Evolutionary conservation across 1,140 invertebrate species (phyloP).

Genomic region (Bombyx mori): DNA sequence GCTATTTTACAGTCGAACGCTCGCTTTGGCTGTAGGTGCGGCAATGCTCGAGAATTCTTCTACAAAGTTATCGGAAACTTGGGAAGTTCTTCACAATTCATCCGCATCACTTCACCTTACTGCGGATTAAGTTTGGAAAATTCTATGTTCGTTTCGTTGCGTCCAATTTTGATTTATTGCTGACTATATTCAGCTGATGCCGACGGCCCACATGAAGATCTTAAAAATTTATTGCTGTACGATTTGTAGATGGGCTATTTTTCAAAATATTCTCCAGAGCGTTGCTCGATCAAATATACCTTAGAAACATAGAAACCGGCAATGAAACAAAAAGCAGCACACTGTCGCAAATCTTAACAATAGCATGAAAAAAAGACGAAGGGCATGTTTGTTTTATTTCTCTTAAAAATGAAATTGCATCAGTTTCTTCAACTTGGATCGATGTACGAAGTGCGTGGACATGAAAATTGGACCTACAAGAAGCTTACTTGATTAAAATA

Average conservation of each 20-base stretch:
- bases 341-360: too few species aligned
- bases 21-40: conserved; percentile 15
- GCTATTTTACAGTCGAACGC: conserved; percentile 27
- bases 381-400: too few species aligned
- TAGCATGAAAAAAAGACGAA: too few species aligned
- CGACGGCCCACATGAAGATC: conserved; percentile 8
- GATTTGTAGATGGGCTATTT: too few species aligned
- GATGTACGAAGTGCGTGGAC: neutral
- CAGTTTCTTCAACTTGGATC: conserved; percentile 2
- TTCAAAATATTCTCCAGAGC: too few species aligned
- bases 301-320: too few species aligned
- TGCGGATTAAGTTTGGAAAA: conserved; percentile 30
- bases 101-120: conserved; percentile 21
- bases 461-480: neutral
- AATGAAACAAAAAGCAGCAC: too few species aligned
- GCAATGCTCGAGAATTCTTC: conserved; percentile 19
- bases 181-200: conserved; percentile 15
- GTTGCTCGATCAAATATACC: too few species aligned
- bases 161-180: conserved; percentile 26
- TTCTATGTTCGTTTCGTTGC: conserved; percentile 23
- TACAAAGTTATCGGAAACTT: conserved; percentile 21
- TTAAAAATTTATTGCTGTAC: too few species aligned
- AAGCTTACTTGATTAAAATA: too few species aligned
- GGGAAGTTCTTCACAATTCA: conserved; percentile 23
- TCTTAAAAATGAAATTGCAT: conserved; percentile 1